Evolutionary conservation across 2,113 vertebrate genomes (phyloP).

Genomic region (Callocephalon fimbriatum): DNA sequence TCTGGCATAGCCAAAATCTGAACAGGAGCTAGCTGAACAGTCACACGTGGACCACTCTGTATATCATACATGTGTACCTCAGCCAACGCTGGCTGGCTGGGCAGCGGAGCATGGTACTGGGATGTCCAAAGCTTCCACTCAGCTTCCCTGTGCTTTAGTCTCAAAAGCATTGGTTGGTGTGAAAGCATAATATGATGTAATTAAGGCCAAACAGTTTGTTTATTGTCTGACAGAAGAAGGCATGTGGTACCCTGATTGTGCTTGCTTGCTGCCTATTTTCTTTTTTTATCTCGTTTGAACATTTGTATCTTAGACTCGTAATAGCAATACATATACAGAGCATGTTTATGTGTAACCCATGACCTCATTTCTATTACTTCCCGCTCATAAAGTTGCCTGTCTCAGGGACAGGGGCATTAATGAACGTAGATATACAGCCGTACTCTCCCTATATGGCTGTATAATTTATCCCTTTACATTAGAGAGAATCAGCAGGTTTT

Average conservation of each 20-base stretch:
- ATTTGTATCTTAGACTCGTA: background rate
- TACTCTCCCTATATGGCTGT: background rate
- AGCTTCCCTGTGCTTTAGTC: rapidly evolving
- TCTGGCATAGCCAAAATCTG: background rate
- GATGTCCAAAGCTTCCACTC: background rate
- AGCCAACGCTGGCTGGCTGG: background rate
- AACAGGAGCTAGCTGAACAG: background rate
- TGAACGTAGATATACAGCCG: background rate
- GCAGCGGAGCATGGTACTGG: background rate
- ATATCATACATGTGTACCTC: rapidly evolving
- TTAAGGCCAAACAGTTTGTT: background rate
- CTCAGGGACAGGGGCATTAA: background rate
- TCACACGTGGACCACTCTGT: background rate
- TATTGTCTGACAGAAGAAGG: background rate
- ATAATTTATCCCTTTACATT: background rate
- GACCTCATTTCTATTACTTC: background rate
- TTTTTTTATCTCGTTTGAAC: background rate
- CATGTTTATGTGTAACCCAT: background rate
- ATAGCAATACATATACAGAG: background rate
- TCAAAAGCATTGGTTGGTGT: background rate
- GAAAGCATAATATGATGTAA: background rate
- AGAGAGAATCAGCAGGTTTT: slow-evolving; percentile 20
- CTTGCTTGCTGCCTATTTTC: background rate
- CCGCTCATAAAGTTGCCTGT: background rate
- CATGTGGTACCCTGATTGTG: background rate